Evolutionary conservation across 2,797 vertebrate species (phyloP), one percentile per base, ranked within the genome.

Genomic region (Lindbergichthys nudifrons): DNA sequence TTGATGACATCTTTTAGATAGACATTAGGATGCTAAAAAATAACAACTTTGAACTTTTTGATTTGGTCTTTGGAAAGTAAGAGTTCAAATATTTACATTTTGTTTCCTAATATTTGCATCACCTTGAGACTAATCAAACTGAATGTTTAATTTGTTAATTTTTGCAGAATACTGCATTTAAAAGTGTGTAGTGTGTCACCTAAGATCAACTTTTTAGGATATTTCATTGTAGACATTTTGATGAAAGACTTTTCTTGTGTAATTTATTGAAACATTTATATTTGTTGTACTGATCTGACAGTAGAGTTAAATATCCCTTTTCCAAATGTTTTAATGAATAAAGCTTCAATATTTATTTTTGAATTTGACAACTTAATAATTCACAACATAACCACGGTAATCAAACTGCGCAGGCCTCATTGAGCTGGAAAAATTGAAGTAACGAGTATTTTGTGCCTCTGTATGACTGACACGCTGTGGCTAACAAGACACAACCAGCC

Each of bases 401-500:
- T 77, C 81, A 72, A 80, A 73, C 54, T 8, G 56, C 14, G 57
- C 15, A 15, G 3, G 50, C 60, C 69, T 60, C 21, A 70, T 79
- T 70, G 42, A 73, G 59, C 69, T 54, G 43, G n/a, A 77, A 51
- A 26, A 52, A 75, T 82, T 79, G 21, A 19, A 65, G 26, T 64
- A 66, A 26, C 48, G 65, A 68, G 67, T 68, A 23, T 52, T 79
- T 57, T 85, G 78, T 89, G 50, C 42, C 18, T 51, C 5, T 43
- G 59, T 73, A 66, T 62, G 64, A 78, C 53, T 59, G 75, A 21
- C 71, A 70, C 5, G 9, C 70, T 72, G 72, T 19, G 19, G 42
- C 36, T 21, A 54, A 2, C 0, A 13, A 77, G 42, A 70, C 2
- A n/a, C 54, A 82, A 79, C 39, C 67, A 60, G 64, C 12, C 54